A percentile compares a stretch with the other conserved stretches of the same genome.
These are phyloP conservation scores for Elephantulus edwardii DNA, from an alignment of 2,113 vertebrate species.

Conservation along the genomic window DNA sequence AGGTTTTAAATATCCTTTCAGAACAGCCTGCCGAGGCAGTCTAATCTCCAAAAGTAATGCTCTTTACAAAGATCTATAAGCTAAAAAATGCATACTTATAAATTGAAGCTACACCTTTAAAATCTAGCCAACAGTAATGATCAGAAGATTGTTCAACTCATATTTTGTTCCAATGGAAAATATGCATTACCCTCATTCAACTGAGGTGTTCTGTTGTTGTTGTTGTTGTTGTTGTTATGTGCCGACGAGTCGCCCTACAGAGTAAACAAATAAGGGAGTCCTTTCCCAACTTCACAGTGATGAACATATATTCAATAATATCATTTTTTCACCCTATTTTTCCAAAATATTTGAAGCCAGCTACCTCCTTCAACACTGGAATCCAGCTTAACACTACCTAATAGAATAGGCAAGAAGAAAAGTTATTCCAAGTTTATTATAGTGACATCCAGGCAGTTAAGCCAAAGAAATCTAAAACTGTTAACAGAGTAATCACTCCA, in stretches of 20 bases:
- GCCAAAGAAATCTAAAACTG: constrained; percentile 21
- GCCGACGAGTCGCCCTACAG: too few species aligned
- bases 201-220: neutral
- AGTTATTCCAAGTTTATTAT: constrained; percentile 47
- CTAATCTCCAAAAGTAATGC: constrained; percentile 14
- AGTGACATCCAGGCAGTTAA: constrained; percentile 38
- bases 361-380: constrained; percentile 16
- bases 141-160: constrained; percentile 2
- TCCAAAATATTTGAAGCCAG: constrained; percentile 3
- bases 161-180: constrained; percentile 10
- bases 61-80: constrained; percentile 2
- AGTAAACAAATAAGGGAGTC: neutral
- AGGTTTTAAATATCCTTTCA: constrained; percentile 26
- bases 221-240: too few species aligned
- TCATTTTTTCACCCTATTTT: constrained; percentile 18
- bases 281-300: constrained; percentile 29
- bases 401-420: constrained; percentile 26
- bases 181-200: neutral
- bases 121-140: constrained; percentile 12
- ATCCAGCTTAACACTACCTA: constrained; percentile 6
- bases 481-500: constrained; percentile 1
- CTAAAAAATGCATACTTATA: constrained; percentile 31
- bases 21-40: neutral
- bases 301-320: neutral
- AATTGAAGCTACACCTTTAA: constrained; percentile 53